phyloP scores from a whole-genome alignment of 1,140 invertebrate species.

The Zaprionus camerounensis region DNA sequence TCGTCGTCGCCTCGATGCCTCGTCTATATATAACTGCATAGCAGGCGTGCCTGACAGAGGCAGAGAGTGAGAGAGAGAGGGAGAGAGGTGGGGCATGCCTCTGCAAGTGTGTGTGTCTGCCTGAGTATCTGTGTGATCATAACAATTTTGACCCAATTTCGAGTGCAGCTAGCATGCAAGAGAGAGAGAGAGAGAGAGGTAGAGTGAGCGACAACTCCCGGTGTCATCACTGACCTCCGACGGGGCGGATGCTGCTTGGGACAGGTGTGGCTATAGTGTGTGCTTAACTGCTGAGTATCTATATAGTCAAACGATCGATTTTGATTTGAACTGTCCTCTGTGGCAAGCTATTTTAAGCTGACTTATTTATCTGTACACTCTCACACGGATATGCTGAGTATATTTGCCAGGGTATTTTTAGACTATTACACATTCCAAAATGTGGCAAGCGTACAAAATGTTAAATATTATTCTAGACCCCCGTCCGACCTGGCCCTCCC shows the following conservation, averaged over 20 bases:
- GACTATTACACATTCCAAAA: conserved; percentile 81
- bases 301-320: conserved; percentile 5
- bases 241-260: conserved; percentile 41
- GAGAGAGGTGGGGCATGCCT: neutral
- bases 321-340: conserved; percentile 57
- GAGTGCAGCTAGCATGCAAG: conserved; percentile 40
- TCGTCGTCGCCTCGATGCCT: conserved; percentile 51
- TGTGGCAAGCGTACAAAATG: conserved; percentile 75
- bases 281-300: neutral
- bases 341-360: conserved; percentile 57
- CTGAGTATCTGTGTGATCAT: conserved; percentile 70
- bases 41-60: conserved; percentile 43
- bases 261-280: conserved; percentile 20
- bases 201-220: conserved; percentile 52
- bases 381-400: conserved; percentile 34
- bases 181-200: conserved; percentile 27
- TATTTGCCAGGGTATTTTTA: conserved; percentile 79
- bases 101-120: neutral
- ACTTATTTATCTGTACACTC: conserved; percentile 65
- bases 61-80: neutral
- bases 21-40: conserved; percentile 77
- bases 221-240: conserved; percentile 70
- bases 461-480: conserved; percentile 67
- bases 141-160: conserved; percentile 83
- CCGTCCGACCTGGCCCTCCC: conserved; percentile 8